These are phyloP conservation scores for Tetragonula carbonaria DNA, from an alignment of 2,888 invertebrate species.

Conservation along the genomic window DNA sequence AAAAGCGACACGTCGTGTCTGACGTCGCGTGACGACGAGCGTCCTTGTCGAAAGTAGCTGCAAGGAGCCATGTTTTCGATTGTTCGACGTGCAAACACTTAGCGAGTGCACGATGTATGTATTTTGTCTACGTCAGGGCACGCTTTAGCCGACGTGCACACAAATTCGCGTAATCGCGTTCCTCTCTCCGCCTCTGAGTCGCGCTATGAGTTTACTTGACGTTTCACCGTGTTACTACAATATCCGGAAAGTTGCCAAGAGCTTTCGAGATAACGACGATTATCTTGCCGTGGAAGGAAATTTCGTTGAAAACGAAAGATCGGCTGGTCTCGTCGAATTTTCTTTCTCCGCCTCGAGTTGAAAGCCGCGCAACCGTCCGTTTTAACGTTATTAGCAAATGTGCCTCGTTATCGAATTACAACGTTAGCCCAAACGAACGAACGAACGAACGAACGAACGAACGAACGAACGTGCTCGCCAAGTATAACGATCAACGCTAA, in stretches of 20 bases:
- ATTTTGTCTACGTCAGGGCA: constrained; percentile 4
- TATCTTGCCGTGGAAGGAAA: no score
- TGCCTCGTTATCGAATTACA: constrained; percentile 53
- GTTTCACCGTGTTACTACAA: not conserved
- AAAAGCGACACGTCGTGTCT: not conserved
- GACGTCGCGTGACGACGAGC: constrained; percentile 26
- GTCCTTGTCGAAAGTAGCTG: constrained; percentile 51
- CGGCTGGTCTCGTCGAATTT: not conserved
- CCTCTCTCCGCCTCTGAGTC: not conserved
- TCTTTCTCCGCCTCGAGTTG: no score
- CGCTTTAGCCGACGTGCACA: constrained; percentile 21
- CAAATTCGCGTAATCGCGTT: constrained; percentile 47
- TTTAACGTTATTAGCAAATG: constrained; percentile 46
- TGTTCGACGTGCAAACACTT: constrained; percentile 63
- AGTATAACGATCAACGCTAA: constrained; percentile 49
- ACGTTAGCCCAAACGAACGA: constrained; percentile 27
- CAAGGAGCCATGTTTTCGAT: constrained; percentile 62
- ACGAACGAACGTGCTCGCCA: constrained; percentile 34
- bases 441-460: constrained; percentile 32
- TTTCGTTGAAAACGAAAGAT: not conserved
- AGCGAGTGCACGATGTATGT: not conserved
- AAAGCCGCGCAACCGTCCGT: constrained; percentile 28
- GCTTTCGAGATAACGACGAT: not conserved
- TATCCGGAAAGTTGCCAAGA: not conserved
- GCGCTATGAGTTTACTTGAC: not conserved